These are phyloP conservation scores for Drosophila ogumai DNA, from an alignment of 1,140 invertebrate species.

Conservation along the genomic window DNA sequence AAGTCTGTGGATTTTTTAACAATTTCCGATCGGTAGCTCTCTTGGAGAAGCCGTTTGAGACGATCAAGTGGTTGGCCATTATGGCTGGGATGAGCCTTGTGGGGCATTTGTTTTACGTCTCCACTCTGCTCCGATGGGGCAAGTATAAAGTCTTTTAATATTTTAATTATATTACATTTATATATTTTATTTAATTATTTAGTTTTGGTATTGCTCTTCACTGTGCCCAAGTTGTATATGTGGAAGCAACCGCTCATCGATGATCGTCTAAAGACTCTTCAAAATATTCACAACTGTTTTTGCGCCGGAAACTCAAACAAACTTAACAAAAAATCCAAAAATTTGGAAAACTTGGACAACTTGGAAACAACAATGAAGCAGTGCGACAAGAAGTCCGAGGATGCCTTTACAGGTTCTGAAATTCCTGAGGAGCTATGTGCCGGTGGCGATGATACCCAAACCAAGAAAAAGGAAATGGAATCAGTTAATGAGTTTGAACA, in stretches of 20 bases:
- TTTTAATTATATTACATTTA: no score
- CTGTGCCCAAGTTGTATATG: conserved; percentile 15
- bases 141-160: not conserved
- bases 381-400: not conserved
- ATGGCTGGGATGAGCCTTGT: not conserved
- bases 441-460: not conserved
- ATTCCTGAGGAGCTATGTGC: not conserved
- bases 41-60: not conserved
- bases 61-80: conserved; percentile 4
- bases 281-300: not conserved
- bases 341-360: not conserved
- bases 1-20: not conserved
- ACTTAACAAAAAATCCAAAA: not conserved
- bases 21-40: conserved; percentile 4
- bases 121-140: conserved; percentile 3
- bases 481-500: not conserved
- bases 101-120: not conserved
- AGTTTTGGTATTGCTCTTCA: conserved; percentile 15
- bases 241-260: not conserved
- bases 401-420: not conserved
- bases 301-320: not conserved
- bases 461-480: not conserved
- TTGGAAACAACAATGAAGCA: not conserved
- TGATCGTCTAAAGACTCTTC: not conserved
- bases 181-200: not conserved